Conservation (phyloP, 2,113 vertebrate species). For the Pteropus alecto region DNA sequence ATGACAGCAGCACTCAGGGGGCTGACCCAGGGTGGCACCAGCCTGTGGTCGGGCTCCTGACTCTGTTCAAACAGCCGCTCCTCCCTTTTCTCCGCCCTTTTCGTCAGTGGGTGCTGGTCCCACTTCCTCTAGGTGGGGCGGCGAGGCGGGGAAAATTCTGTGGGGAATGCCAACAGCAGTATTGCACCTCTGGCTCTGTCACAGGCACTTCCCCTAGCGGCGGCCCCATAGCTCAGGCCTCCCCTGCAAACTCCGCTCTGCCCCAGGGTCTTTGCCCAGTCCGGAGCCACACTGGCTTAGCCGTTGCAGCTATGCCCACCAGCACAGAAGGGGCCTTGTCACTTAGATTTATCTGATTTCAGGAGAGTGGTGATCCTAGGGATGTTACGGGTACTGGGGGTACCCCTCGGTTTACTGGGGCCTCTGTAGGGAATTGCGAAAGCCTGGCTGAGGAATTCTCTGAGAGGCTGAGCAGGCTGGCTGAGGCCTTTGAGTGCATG, state of each 20-base stretch:
- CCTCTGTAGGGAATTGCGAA: background rate
- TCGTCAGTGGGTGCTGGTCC: no score
- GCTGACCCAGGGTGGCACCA: rapidly evolving
- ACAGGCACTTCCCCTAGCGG: rapidly evolving
- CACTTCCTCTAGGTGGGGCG: background rate
- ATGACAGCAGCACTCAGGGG: background rate
- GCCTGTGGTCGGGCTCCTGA: rapidly evolving
- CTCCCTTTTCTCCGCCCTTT: no score
- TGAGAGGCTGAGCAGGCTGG: no score
- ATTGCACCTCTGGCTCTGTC: background rate
- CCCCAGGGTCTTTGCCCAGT: background rate
- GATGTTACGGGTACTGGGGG: rapidly evolving
- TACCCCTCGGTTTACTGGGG: background rate
- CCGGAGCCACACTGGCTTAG: background rate
- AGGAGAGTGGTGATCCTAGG: background rate
- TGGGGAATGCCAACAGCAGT: background rate
- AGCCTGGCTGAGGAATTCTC: background rate
- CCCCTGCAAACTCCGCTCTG: background rate
- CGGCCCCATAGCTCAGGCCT: background rate
- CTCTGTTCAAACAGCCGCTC: rapidly evolving
- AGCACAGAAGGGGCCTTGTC: background rate
- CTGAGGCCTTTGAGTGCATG: background rate
- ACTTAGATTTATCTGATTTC: background rate
- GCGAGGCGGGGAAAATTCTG: background rate
- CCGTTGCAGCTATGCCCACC: background rate